Base-by-base conservation (phyloP, 2,888 invertebrate genomes). In the Pyrochroa serraticornis region DNA sequence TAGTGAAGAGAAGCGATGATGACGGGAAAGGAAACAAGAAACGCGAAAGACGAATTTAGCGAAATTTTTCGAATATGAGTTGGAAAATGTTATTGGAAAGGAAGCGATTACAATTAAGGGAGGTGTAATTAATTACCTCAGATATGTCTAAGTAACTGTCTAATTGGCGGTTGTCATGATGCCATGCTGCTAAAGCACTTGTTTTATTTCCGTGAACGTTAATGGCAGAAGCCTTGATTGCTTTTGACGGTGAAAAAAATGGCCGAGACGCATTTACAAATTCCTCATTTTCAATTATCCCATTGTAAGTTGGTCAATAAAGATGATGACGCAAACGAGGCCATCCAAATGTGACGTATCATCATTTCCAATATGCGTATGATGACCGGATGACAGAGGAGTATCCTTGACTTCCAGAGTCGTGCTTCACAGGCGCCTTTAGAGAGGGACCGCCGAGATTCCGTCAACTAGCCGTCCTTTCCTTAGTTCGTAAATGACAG, bases 321-420 rank as follows among this genome's bases (percentile, higher is more conserved):
- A 68, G 71, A 66, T 59, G 63, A 70, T 72, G 73, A 71, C 71
- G 73, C 70, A 73, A 74, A 61, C 61, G 60, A 66, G 56, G 65
- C 63, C 51, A 48, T 65, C 62, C 60, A 66, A 74, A 73, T 73
- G 69, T 73, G 74, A 72, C 70, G 70, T 73, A 75, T 74, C 75
- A 75, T 75, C 73, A 64, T 71, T 71, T 67, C 70, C 71, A 73
- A 74, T 35, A 35, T 73, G 68, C 72, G 67, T 22, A 22, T 70
- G 70, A 70, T 69, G 66, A 69, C 68, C 68, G 61, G 62, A 67
- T 67, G 59, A 64, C 56, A 60, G 35, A 60, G 60, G 22, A 62
- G 58, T 66, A 63, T 65, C 64, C 61, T 67, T 63, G 53, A 67
- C 65, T 67, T 59, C 64, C 67, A 62, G 13, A 39, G 39, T 39